A percentile compares a stretch with the other conserved stretches of the same genome.
These are phyloP conservation scores for Drosophila kohkoa DNA, from an alignment of 1,140 invertebrate genomes.

Conservation along the genomic window DNA sequence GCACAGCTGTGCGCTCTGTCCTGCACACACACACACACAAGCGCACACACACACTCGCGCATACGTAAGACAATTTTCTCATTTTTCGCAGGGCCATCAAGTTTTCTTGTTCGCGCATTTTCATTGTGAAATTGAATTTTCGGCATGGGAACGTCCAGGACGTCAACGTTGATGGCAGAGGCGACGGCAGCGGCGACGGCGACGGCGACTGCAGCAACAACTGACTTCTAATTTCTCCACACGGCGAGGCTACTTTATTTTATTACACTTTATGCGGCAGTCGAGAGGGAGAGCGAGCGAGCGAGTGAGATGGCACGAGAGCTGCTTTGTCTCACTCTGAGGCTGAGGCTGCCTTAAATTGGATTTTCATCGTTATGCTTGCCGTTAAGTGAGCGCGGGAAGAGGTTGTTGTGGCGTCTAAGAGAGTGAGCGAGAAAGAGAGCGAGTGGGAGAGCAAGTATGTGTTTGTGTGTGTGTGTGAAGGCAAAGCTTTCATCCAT, in stretches of 20 bases:
- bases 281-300: slow-evolving; percentile 24
- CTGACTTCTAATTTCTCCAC: slow-evolving; percentile 48
- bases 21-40: no score
- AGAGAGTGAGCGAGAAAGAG: slow-evolving; percentile 14
- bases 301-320: slow-evolving; percentile 28
- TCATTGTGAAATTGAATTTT: slow-evolving; percentile 84
- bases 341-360: slow-evolving; percentile 77
- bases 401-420: slow-evolving; percentile 21
- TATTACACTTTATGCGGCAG: slow-evolving; percentile 70
- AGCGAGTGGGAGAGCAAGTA: neutral
- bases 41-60: neutral
- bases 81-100: slow-evolving; percentile 52
- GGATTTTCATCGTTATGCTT: slow-evolving; percentile 83
- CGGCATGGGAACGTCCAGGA: slow-evolving; percentile 67
- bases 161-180: slow-evolving; percentile 25
- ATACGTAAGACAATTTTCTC: slow-evolving; percentile 80
- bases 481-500: slow-evolving; percentile 54
- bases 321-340: slow-evolving; percentile 26
- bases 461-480: slow-evolving; percentile 16
- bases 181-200: slow-evolving; percentile 22
- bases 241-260: slow-evolving; percentile 81
- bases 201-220: slow-evolving; percentile 14
- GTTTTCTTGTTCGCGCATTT: slow-evolving; percentile 65
- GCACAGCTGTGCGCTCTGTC: slow-evolving; percentile 10
- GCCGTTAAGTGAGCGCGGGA: slow-evolving; percentile 50